Percentiles rank a stretch among this genome's conserved stretches.
phyloP scores from a whole-genome alignment of 2,888 invertebrate species.

The Tridacna crocea region DNA sequence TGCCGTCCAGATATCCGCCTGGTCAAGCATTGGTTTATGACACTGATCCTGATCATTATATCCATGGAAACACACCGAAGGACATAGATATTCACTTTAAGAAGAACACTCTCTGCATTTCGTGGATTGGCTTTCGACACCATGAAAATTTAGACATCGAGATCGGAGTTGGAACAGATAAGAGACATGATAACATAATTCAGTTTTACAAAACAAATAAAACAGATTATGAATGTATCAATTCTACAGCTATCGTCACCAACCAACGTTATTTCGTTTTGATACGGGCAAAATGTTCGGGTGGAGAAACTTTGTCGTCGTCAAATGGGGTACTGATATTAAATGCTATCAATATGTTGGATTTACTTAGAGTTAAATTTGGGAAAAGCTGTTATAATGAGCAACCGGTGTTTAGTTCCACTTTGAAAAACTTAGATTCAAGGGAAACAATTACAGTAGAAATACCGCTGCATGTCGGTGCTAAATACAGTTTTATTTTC shows the following conservation, averaged over 20 bases:
- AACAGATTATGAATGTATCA: constrained; percentile 11
- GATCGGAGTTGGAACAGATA: constrained; percentile 25
- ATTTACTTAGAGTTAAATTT: constrained; percentile 8
- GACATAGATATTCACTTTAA: constrained; percentile 34
- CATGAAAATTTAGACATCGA: constrained; percentile 29
- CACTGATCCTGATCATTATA: constrained; percentile 22
- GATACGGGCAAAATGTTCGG: constrained; percentile 41
- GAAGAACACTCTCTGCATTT: constrained; percentile 13
- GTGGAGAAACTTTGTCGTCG: constrained; percentile 36
- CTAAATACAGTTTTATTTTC: background rate
- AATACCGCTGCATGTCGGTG: background rate
- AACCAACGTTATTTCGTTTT: constrained; percentile 21
- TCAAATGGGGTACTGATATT: constrained; percentile 56
- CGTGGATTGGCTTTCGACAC: constrained; percentile 37
- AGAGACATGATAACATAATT: background rate
- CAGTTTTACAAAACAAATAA: background rate
- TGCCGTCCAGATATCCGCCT: constrained; percentile 59
- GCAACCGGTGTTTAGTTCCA: background rate
- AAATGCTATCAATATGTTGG: constrained; percentile 18
- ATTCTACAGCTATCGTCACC: background rate
- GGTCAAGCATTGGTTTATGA: constrained; percentile 51
- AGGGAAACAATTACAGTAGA: background rate
- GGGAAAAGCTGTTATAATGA: background rate
- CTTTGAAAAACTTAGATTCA: background rate
- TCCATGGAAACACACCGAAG: too few relatives aligned